Conservation (phyloP, 2,113 vertebrate genomes). For the Calonectris borealis region DNA sequence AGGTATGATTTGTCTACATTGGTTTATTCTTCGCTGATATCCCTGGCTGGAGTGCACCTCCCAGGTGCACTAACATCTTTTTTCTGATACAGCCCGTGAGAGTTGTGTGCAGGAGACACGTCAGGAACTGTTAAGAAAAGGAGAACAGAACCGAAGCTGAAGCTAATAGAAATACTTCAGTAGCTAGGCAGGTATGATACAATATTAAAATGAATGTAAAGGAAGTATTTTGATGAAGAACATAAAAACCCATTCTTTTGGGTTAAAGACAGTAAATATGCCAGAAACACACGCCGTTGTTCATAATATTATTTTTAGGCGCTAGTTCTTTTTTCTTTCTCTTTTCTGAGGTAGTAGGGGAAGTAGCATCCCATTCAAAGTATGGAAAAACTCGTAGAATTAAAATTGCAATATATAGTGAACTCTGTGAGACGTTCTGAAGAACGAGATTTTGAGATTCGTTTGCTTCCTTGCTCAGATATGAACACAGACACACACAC, state of each 20-base stretch:
- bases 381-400: neutral
- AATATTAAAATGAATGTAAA: neutral
- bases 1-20: neutral
- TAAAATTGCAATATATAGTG: neutral
- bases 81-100: neutral
- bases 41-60: neutral
- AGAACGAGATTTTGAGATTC: neutral
- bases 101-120: neutral
- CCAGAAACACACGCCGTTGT: neutral
- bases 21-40: neutral
- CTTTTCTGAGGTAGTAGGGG: neutral
- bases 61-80: neutral
- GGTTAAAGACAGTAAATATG: neutral
- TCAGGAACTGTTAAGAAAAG: neutral
- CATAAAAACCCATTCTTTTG: rapidly evolving
- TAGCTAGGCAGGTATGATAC: neutral
- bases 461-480: neutral
- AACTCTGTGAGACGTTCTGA: neutral
- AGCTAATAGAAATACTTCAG: neutral
- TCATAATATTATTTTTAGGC: neutral
- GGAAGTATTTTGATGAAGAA: neutral
- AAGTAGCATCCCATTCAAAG: neutral
- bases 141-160: neutral
- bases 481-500: neutral
- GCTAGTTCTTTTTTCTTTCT: neutral